A percentile compares a stretch with the other conserved stretches of the same genome.
Conservation (phyloP, 2,797 vertebrate genomes). For the Otolemur crassicaudatus region DNA sequence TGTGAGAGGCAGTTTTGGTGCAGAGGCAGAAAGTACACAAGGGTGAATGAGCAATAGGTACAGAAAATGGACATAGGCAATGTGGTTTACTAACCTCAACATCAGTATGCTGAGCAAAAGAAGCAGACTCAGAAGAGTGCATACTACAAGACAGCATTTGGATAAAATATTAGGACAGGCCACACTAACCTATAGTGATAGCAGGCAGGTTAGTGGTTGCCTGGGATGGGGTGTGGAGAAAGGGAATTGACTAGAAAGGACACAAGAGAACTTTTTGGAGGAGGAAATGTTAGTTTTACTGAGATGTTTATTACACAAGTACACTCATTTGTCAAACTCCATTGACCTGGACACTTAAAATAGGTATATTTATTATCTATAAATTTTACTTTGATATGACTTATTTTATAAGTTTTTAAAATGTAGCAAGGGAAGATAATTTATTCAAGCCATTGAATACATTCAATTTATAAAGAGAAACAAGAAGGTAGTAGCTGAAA, state of each 20-base stretch:
- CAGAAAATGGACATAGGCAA: neutral
- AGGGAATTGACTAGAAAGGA: neutral
- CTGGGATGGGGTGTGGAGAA: neutral
- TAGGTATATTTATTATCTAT: neutral
- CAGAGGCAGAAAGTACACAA: neutral
- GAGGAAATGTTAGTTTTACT: neutral
- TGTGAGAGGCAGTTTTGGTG: neutral
- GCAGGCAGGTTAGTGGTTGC: neutral
- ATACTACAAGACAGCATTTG: neutral
- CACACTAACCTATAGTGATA: neutral
- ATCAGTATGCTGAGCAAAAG: constrained; percentile 24
- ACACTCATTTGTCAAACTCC: neutral
- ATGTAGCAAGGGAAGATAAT: neutral
- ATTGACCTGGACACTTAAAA: neutral
- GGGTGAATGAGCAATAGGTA: neutral
- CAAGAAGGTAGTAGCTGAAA: neutral
- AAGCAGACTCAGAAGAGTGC: neutral
- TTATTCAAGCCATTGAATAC: neutral
- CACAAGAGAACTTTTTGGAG: neutral
- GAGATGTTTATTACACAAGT: neutral
- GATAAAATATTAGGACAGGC: neutral
- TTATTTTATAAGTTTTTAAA: neutral
- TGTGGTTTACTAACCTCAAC: neutral
- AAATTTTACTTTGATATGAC: neutral
- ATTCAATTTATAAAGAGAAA: neutral